These are phyloP conservation scores for Callospermophilus lateralis DNA, from an alignment of 2,113 vertebrate species.

Conservation along the genomic window DNA sequence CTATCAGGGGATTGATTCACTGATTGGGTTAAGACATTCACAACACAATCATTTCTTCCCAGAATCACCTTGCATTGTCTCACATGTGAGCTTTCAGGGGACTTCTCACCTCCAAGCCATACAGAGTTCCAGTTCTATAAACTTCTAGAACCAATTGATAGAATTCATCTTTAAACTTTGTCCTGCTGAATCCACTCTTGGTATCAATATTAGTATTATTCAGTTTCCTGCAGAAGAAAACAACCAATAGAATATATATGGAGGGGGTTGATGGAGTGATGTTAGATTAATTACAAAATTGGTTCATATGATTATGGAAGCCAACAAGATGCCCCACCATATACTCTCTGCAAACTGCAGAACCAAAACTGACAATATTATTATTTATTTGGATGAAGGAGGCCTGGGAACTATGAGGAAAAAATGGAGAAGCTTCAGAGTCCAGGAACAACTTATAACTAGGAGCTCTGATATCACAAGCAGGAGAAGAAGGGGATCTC, in stretches of 20 bases:
- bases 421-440: neutral
- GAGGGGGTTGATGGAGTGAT: neutral
- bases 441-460: neutral
- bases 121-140: neutral
- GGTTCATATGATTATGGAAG: neutral
- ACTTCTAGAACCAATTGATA: neutral
- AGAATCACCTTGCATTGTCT: no score
- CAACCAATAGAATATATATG: neutral
- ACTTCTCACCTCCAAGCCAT: no score
- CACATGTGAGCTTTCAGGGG: no score
- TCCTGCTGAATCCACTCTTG: neutral
- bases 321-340: no score
- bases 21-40: no score
- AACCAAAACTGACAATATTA: neutral
- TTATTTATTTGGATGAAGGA: no score
- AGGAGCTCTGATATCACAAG: neutral
- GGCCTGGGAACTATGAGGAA: neutral
- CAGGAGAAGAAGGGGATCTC: neutral
- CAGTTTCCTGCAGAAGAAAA: neutral
- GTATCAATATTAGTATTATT: neutral
- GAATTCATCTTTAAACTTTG: neutral
- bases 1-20: no score
- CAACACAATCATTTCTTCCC: no score
- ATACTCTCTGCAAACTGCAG: neutral
- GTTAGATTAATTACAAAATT: neutral